Conservation (phyloP, 1,140 invertebrate species). For the Drosophila elegans region DNA sequence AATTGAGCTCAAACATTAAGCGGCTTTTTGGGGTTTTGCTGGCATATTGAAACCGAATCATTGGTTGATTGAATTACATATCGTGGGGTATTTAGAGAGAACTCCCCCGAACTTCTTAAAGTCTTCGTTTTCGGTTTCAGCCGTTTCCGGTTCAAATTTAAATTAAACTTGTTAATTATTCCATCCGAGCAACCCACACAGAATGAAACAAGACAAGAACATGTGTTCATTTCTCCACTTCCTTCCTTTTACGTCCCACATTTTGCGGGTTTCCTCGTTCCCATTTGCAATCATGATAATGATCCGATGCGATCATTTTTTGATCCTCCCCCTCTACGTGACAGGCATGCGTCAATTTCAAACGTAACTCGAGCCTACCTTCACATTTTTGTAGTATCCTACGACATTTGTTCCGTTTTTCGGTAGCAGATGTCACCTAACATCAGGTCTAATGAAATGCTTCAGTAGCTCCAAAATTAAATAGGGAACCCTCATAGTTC, state of each 20-base stretch:
- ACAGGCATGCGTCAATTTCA: slow-evolving; percentile 67
- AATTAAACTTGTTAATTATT: slow-evolving; percentile 80
- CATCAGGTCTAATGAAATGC: slow-evolving; percentile 67
- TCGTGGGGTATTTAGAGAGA: not conserved
- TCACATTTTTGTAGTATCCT: slow-evolving; percentile 27
- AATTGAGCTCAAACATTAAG: slow-evolving; percentile 78
- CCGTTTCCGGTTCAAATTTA: slow-evolving; percentile 74
- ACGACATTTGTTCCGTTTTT: slow-evolving; percentile 32
- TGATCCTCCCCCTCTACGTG: slow-evolving; percentile 52
- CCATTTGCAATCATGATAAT: slow-evolving; percentile 29
- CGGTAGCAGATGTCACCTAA: slow-evolving; percentile 54
- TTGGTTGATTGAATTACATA: slow-evolving; percentile 72
- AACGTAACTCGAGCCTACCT: slow-evolving; percentile 59
- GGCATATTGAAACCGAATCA: slow-evolving; percentile 42
- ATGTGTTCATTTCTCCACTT: slow-evolving; percentile 52
- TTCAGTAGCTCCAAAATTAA: slow-evolving; percentile 47
- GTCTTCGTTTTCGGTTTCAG: slow-evolving; percentile 42
- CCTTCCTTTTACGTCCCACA: slow-evolving; percentile 40
- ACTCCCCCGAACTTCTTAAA: slow-evolving; percentile 26
- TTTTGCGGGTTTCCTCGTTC: slow-evolving; percentile 68
- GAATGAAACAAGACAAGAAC: slow-evolving; percentile 22
- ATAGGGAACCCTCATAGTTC: slow-evolving; percentile 59
- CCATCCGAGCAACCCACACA: slow-evolving; percentile 37
- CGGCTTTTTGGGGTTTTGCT: slow-evolving; percentile 52
- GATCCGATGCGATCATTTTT: slow-evolving; percentile 40